Evolutionary conservation across 2,888 invertebrate genomes (phyloP), one percentile per base, ranked within the genome.

Genomic region (Anticlea derivata): DNA sequence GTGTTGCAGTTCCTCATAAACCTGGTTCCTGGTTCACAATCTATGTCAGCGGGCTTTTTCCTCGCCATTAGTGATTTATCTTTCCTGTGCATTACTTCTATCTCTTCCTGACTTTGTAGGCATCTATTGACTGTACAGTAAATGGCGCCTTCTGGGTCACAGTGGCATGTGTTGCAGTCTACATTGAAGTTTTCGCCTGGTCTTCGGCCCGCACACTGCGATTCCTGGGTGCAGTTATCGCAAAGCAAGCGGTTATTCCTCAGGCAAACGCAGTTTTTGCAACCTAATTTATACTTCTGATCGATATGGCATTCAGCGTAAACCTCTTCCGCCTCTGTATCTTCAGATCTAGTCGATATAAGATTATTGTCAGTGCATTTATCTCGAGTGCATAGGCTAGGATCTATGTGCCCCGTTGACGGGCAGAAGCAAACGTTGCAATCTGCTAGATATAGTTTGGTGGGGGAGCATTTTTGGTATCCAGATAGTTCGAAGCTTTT

Each of bases 121-220:
- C 86, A 86, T 46, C 77, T 80, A 50, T 80, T 86, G 0, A 80
- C 73, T 11, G 92, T 86, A 52, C 91, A 85, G 56, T 82, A 86
- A 12, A 89, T 76, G 2, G 75, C 70, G 6, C 81, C 79, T 0
- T 81, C 76, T 3, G 65, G 60, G 35, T 88, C 86, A 55, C 93
- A 93, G 47, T 82, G 75, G 57, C 93, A 93, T 0, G 78, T 73
- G 63, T 93, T 93, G 68, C 93, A 93, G 31, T 86, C 88, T 12
- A 80, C 61, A 37, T 73, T 72, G 54, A 92, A 92, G 8, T 71
- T 61, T 11, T 78, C 73, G 1, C 80, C 80, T 1, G 80, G 73
- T 20, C 71, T 54, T 12, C 44, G 47, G 1, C 55, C 49, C 1
- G 45, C 40, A 26, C 81, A 83, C 2, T 66, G 52, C 56, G 66